Base-by-base conservation (phyloP, 2,888 invertebrate species). In the Hetaerina titia region DNA sequence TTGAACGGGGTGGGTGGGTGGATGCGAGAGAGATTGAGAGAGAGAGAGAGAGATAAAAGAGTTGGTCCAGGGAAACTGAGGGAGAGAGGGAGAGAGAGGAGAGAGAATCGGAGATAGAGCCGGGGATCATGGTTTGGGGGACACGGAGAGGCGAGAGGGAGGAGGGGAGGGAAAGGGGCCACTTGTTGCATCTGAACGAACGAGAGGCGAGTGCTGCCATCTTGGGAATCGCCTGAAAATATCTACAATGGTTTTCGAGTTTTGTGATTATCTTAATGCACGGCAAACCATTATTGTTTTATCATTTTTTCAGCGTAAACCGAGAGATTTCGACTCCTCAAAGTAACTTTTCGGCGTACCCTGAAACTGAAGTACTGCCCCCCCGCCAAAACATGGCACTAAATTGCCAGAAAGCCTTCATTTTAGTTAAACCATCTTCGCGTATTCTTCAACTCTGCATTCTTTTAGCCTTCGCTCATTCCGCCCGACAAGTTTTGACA, bases 121-220 rank as follows among this genome's bases (percentile, higher is more conserved):
- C 13, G 58, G 89, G 4, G 60, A 60, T 17, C 60, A 5, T 60
- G 60, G 60, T 60, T 60, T 19, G 15, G 19, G 19, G 19, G 45
- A 45, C 45, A 45, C 45, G 4, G 45, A 45, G 45, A 4, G 45
- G 45, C 45, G 45, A 45, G 56, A 56, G 58, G 89, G 58, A 22
- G 31, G 8, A 5, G 87, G 57, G 89, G 22, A 57, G 0, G 22
- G 58, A 13, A 69, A 90, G 64, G 64, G 90, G 17, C 64, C 92
- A 92, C 92, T 92, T 92, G 92, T 92, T 92, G 92, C 69, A 5
- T 69, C 22, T 9, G 56, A 63, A 19, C 64, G n/a, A 22, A 15
- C 9, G 31, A 31, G 31, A 19, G 92, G 69, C 6, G 22, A 19
- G 92, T 92, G 74, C 92, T 92, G 92, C 92, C 92, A 92, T 69